Base-by-base conservation (phyloP, 2,797 vertebrate species). In the Decapterus maruadsi region DNA sequence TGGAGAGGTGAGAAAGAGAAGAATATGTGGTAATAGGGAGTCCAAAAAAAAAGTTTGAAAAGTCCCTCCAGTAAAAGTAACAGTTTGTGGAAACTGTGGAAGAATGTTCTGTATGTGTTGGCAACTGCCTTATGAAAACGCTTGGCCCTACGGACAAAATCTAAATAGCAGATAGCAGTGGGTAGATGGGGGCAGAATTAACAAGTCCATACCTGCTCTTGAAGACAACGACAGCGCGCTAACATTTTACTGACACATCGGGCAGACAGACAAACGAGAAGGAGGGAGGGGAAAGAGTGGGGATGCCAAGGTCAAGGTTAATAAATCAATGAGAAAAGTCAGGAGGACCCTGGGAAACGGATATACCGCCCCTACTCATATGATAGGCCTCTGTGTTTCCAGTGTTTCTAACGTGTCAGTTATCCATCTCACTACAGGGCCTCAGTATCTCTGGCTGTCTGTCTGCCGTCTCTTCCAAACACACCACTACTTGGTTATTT, bases 221-320 rank as follows among this genome's bases (percentile, higher is more conserved):
- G 75, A 83, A 83, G 85, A 90, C 85, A 57, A 75, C 75, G 92
- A 94, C 93, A 94, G 89, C 4, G 91, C 91, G 93, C 82, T 72
- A 94, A 94, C 87, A 53, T 89, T 92, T 84, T 68, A 81, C 88
- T 93, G 85, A 89, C 93, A 93, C 90, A 93, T 94, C 31, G 29
- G 42, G 68, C 69, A 78, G 93, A 93, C 93, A 91, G 87, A 87
- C 72, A 71, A 82, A 78, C 63, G 77, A 42, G 54, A 72, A 43
- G 74, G 60, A 77, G 78, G 74, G 81, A 42, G 40, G 40, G 40
- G 43, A 40, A 73, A 53, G 61, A 69, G 60, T 45, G 75, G 48
- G 45, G 67, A 79, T 48, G 72, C 58, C 75, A 77, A 90, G 90
- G 88, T 91, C 90, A 90, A 93, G 89, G 88, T 88, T 85, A 83